These are phyloP conservation scores for Graphium colonna DNA, from an alignment of 2,888 invertebrate genomes.

Conservation along the genomic window DNA sequence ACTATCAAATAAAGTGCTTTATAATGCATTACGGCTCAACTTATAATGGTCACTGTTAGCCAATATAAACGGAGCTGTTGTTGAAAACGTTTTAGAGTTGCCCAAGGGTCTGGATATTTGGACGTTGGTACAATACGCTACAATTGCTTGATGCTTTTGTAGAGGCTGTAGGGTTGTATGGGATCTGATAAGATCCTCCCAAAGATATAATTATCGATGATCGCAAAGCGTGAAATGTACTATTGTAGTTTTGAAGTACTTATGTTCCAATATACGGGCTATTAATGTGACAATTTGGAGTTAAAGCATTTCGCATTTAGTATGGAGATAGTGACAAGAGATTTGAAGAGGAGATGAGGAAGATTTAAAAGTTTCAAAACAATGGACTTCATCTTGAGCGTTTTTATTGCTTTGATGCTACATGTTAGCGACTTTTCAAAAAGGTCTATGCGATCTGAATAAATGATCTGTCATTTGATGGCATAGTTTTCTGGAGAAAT, in stretches of 20 bases:
- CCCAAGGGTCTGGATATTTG: conserved; percentile 31
- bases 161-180: conserved; percentile 34
- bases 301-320: no score
- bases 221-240: conserved; percentile 33
- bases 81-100: not conserved
- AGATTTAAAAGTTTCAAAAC: no score
- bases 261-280: conserved; percentile 29
- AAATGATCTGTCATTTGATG: no score
- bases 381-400: no score
- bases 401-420: no score
- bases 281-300: conserved; percentile 2
- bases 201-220: conserved; percentile 38
- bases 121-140: conserved; percentile 28
- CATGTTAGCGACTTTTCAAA: no score
- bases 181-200: conserved; percentile 42
- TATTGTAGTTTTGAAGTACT: conserved; percentile 19
- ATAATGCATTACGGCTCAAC: conserved; percentile 12
- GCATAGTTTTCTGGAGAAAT: no score
- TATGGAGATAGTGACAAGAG: no score
- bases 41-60: conserved; percentile 4
- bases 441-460: no score
- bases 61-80: conserved; percentile 3
- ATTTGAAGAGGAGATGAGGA: no score
- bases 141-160: conserved; percentile 38
- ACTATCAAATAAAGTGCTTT: conserved; percentile 6